Conservation (phyloP, 2,888 invertebrate genomes). For the Tromatobia lineatoria region DNA sequence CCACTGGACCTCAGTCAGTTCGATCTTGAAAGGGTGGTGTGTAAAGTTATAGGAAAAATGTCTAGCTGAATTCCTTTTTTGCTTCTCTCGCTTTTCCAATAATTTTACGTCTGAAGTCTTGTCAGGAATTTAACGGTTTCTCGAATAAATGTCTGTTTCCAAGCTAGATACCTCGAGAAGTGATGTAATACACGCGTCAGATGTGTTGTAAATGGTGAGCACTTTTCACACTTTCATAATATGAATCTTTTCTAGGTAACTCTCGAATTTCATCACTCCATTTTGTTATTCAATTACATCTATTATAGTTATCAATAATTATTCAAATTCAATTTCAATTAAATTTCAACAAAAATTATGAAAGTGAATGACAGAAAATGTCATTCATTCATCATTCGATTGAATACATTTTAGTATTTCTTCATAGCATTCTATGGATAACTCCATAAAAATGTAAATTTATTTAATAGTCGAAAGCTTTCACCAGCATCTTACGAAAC, state of each 20-base stretch:
- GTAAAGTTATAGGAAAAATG: constrained; percentile 4
- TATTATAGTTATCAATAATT: too few relatives aligned
- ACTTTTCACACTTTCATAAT: neutral
- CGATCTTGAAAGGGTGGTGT: neutral
- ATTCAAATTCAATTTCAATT: too few relatives aligned
- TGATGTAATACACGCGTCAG: neutral
- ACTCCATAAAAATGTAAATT: neutral
- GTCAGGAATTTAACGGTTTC: constrained; percentile 4
- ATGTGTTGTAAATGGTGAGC: neutral
- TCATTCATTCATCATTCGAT: neutral
- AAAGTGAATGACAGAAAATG: too few relatives aligned
- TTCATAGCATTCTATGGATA: neutral
- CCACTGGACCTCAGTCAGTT: neutral
- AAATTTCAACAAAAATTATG: too few relatives aligned
- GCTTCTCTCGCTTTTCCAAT: constrained; percentile 5
- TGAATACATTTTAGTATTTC: neutral
- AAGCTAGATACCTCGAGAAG: neutral
- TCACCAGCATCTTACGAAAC: neutral
- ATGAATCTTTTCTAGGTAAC: neutral
- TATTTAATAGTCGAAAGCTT: neutral
- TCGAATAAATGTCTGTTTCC: neutral
- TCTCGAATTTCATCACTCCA: neutral
- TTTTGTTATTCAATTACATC: too few relatives aligned
- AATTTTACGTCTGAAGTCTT: constrained; percentile 13
- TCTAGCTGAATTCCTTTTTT: neutral